phyloP scores from a whole-genome alignment of 2,888 invertebrate species.

The Nymphalis urticae region DNA sequence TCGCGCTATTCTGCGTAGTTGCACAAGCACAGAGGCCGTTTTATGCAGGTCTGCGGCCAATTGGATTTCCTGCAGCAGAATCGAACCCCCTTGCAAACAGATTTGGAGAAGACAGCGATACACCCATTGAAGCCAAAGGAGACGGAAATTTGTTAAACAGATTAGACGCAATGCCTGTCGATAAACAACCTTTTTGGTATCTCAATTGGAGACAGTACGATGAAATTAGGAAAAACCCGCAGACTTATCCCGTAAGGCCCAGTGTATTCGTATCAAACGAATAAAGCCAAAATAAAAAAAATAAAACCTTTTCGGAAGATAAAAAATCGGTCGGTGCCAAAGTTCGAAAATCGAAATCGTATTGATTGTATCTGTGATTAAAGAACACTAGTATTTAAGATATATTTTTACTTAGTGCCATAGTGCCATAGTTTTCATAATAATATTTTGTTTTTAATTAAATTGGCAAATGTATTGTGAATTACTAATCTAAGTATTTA shows the following conservation, averaged over 20 bases:
- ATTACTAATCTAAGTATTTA: no score
- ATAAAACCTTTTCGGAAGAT: neutral
- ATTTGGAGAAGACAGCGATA: conserved; percentile 62
- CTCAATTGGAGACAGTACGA: conserved; percentile 84
- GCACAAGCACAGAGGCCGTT: conserved; percentile 82
- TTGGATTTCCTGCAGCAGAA: conserved; percentile 82
- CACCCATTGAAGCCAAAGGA: conserved; percentile 81
- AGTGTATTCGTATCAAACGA: conserved; percentile 59
- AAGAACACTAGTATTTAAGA: neutral
- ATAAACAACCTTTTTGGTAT: conserved; percentile 79
- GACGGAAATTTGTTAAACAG: conserved; percentile 28
- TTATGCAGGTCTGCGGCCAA: conserved; percentile 82
- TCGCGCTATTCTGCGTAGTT: conserved; percentile 28
- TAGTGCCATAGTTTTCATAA: neutral
- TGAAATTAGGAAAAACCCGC: conserved; percentile 66
- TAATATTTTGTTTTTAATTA: neutral
- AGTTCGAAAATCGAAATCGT: neutral
- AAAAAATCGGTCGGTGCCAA: neutral
- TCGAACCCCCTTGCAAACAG: conserved; percentile 62
- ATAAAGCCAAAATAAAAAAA: neutral
- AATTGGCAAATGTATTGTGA: no score
- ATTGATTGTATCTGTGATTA: neutral
- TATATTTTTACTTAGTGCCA: neutral
- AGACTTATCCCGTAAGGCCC: conserved; percentile 57
- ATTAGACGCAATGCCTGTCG: conserved; percentile 24